Conservation (phyloP, 2,113 vertebrate species). For the Oncorhynchus nerka region DNA sequence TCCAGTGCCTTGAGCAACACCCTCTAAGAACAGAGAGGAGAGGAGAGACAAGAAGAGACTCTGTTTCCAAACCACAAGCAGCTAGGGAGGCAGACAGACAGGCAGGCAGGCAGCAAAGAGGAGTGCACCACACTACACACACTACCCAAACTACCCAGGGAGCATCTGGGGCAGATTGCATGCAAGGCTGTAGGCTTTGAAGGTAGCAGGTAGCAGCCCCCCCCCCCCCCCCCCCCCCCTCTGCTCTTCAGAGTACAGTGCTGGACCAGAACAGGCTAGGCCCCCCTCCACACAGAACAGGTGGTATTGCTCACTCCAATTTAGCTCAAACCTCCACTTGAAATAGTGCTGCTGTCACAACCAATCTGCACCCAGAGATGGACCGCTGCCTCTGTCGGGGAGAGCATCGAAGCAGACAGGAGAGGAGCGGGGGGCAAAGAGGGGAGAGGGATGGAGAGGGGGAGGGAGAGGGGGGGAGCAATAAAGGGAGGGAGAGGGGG, state of each 20-base stretch:
- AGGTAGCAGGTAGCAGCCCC: constrained; percentile 67
- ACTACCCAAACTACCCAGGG: constrained; percentile 46
- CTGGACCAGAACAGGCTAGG: constrained; percentile 46
- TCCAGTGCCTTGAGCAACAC: not conserved
- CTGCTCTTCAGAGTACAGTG: constrained; percentile 46
- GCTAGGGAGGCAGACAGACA: not conserved
- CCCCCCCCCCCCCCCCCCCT: constrained; percentile 30
- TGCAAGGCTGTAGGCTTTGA: constrained; percentile 65
- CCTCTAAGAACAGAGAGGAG: constrained; percentile 3
- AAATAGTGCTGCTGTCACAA: constrained; percentile 71
- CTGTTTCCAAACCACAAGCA: not conserved
- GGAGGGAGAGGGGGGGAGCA: too few species aligned
- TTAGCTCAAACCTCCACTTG: constrained; percentile 75
- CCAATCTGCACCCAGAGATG: constrained; percentile 68
- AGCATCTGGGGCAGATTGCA: constrained; percentile 64
- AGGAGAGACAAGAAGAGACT: constrained; percentile 4
- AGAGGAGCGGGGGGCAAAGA: constrained; percentile 9
- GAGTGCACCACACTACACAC: not conserved
- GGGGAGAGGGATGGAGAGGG: constrained; percentile 16
- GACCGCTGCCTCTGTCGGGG: constrained; percentile 55
- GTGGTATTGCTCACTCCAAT: constrained; percentile 77
- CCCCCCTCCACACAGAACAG: constrained; percentile 68
- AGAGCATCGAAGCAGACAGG: constrained; percentile 20
- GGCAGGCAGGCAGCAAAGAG: constrained; percentile 3
- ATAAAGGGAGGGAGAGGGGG: constrained; percentile 8